Conservation (phyloP, 1,140 invertebrate species). For the Drosophila punjabiensis region DNA sequence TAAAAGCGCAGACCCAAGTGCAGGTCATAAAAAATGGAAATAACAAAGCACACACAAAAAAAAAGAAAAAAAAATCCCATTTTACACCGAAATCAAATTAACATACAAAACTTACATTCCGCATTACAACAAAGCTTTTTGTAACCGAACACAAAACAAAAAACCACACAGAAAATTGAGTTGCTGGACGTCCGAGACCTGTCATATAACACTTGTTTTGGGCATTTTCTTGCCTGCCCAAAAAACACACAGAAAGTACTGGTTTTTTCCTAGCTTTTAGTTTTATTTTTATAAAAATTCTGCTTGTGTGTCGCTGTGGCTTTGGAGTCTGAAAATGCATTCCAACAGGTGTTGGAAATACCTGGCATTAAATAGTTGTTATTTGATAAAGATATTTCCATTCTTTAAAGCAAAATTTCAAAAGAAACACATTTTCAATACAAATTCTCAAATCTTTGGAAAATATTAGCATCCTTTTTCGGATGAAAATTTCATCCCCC, state of each 20-base stretch:
- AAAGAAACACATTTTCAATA: too few relatives aligned
- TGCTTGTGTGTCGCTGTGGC: conserved; percentile 13
- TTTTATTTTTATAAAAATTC: conserved; percentile 22
- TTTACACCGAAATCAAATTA: conserved; percentile 82
- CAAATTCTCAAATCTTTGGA: too few relatives aligned
- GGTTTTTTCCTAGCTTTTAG: conserved; percentile 29
- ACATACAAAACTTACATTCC: conserved; percentile 75
- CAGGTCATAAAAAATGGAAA: too few relatives aligned
- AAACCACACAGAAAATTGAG: conserved; percentile 28
- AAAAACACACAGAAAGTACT: conserved; percentile 10
- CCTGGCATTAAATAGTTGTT: not conserved
- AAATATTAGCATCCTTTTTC: too few relatives aligned
- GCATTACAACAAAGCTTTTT: conserved; percentile 52
- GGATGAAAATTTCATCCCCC: too few relatives aligned
- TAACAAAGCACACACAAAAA: conserved; percentile 7
- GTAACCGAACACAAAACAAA: conserved; percentile 22
- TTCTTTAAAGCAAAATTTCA: not conserved
- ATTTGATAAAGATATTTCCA: not conserved
- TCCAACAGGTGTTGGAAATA: conserved; percentile 31
- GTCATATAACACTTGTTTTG: conserved; percentile 58
- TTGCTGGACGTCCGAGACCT: conserved; percentile 70
- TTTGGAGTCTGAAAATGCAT: conserved; percentile 9
- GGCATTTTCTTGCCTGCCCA: conserved; percentile 38
- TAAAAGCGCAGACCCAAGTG: too few relatives aligned
- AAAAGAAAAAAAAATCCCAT: conserved; percentile 59